A percentile compares a stretch with the other conserved stretches of the same genome.
Conservation (phyloP, 2,113 vertebrate genomes). For the Bucco capensis region DNA sequence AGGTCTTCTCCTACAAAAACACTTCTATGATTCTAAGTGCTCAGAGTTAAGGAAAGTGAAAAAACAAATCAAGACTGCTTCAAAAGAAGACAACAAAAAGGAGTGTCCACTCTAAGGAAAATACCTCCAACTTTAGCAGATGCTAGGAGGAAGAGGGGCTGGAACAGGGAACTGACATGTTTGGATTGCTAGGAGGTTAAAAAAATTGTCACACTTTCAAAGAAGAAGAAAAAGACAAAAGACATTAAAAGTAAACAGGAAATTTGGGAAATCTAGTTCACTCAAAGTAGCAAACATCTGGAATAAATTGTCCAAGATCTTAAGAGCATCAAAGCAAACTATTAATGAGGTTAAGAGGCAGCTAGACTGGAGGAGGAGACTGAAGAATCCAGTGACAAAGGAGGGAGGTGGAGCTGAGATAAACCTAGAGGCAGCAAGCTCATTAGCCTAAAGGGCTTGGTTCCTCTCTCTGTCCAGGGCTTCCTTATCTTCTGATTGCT, state of each 20-base stretch:
- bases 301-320: slow-evolving; percentile 56
- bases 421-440: not conserved
- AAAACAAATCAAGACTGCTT: not conserved
- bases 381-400: slow-evolving; percentile 18
- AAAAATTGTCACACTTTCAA: slow-evolving; percentile 50
- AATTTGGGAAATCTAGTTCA: slow-evolving; percentile 56
- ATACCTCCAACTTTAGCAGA: not conserved
- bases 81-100: not conserved
- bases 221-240: slow-evolving; percentile 52
- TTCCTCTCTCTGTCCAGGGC: not conserved
- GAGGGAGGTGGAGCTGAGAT: slow-evolving; percentile 3
- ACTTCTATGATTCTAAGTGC: not conserved
- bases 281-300: slow-evolving; percentile 64
- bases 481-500: not conserved
- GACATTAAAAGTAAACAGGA: slow-evolving; percentile 61
- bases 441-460: not conserved
- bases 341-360: slow-evolving; percentile 62
- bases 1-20: too few relatives aligned
- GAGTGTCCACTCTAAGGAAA: not conserved
- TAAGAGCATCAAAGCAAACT: slow-evolving; percentile 57
- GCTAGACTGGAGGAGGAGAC: slow-evolving; percentile 36
- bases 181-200: slow-evolving; percentile 18
- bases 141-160: not conserved
- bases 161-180: not conserved
- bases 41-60: not conserved